These are phyloP conservation scores for Lordiphosa andalusiaca DNA, from an alignment of 2,888 invertebrate genomes.

Conservation along the genomic window DNA sequence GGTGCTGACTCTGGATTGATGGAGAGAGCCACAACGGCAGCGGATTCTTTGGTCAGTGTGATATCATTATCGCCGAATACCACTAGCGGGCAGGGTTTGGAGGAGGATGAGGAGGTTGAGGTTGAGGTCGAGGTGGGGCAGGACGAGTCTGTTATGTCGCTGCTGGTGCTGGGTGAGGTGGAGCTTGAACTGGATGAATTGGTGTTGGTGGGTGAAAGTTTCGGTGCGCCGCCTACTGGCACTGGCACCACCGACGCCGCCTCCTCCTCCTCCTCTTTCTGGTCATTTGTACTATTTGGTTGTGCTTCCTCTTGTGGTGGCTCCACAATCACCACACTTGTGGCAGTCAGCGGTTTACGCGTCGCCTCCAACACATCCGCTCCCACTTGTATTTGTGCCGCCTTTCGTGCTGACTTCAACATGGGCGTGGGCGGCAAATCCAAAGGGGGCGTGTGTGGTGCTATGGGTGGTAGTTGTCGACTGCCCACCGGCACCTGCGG, in stretches of 20 bases:
- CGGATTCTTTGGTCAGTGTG: slow-evolving; percentile 74
- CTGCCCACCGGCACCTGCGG: slow-evolving; percentile 68
- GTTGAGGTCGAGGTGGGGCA: slow-evolving; percentile 9
- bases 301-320: slow-evolving; percentile 33
- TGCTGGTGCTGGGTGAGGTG: slow-evolving; percentile 46
- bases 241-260: slow-evolving; percentile 23
- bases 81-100: slow-evolving; percentile 69
- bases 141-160: slow-evolving; percentile 25
- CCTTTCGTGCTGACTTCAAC: slow-evolving; percentile 55
- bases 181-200: slow-evolving; percentile 45
- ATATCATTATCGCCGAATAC: slow-evolving; percentile 76
- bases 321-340: slow-evolving; percentile 61
- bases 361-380: slow-evolving; percentile 20
- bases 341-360: slow-evolving; percentile 29
- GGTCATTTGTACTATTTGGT: slow-evolving; percentile 39
- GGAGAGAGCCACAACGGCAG: slow-evolving; percentile 50
- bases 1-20: slow-evolving; percentile 13
- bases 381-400: slow-evolving; percentile 18
- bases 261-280: not conserved
- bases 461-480: slow-evolving; percentile 65
- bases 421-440: slow-evolving; percentile 76
- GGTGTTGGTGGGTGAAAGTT: slow-evolving; percentile 39
- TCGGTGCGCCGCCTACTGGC: slow-evolving; percentile 25
- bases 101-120: slow-evolving; percentile 1
- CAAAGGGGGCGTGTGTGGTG: slow-evolving; percentile 77